phyloP scores from a whole-genome alignment of 2,797 vertebrate species.

The Gallinago solitaria region DNA sequence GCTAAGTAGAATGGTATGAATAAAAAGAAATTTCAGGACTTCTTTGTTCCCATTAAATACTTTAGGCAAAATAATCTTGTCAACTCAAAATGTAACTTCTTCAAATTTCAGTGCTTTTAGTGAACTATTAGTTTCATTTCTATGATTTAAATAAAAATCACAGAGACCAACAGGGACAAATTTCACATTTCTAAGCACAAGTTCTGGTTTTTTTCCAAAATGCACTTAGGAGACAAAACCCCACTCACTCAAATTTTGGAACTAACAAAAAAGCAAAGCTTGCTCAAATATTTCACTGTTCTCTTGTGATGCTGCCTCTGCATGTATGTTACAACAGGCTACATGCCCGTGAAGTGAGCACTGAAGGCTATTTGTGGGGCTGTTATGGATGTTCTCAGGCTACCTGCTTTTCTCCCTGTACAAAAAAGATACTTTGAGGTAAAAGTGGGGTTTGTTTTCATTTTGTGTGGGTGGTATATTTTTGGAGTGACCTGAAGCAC shows the following conservation, averaged over 20 bases:
- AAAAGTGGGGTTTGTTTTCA: not conserved
- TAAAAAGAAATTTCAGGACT: not conserved
- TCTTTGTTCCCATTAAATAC: not conserved
- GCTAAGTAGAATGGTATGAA: not conserved
- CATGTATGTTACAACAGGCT: not conserved
- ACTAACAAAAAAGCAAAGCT: not conserved
- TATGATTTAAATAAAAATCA: not conserved
- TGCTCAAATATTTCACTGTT: not conserved
- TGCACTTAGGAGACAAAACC: not conserved
- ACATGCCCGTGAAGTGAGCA: accelerated
- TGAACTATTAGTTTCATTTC: not conserved
- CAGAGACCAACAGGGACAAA: not conserved
- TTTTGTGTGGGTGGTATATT: not conserved
- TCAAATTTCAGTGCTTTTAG: not conserved
- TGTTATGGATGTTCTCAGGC: not conserved
- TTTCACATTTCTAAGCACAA: not conserved
- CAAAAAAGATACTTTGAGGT: not conserved
- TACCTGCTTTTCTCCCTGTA: not conserved
- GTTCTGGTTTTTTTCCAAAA: not conserved
- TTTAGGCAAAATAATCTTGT: not conserved
- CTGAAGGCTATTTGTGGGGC: not conserved
- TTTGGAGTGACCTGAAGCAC: not conserved
- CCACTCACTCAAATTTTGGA: not conserved
- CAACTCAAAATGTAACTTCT: not conserved
- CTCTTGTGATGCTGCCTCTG: too few species aligned